Evolutionary conservation across 2,888 invertebrate species (phyloP).

Genomic region (Neria commutata): DNA sequence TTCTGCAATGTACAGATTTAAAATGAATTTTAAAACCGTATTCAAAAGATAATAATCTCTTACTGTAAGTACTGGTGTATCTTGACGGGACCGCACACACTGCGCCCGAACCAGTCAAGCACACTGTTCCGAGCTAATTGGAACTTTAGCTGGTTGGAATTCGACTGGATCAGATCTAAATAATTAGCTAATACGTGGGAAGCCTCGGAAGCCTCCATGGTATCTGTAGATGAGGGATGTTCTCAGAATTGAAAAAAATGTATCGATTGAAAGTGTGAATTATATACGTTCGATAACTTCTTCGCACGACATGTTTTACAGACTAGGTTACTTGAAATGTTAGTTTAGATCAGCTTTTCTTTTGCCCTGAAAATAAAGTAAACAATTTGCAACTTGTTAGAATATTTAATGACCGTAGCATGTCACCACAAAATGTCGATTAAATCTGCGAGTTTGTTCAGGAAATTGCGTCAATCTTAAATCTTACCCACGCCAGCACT

Average conservation of each 20-base stretch:
- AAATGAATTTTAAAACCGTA: background rate
- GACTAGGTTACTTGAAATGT: no score
- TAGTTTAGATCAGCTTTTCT: no score
- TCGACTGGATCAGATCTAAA: constrained; percentile 38
- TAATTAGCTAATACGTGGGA: constrained; percentile 36
- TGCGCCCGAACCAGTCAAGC: constrained; percentile 52
- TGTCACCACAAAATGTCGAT: no score
- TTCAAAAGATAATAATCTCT: background rate
- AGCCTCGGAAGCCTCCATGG: constrained; percentile 11
- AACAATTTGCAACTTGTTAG: no score
- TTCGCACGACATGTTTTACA: no score
- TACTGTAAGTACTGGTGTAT: constrained; percentile 47
- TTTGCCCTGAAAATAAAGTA: no score
- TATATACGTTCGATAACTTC: no score
- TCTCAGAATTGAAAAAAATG: background rate
- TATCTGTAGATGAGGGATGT: background rate
- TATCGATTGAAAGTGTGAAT: no score
- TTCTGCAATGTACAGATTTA: constrained; percentile 33
- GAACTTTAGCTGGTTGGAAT: constrained; percentile 37
- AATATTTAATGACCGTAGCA: no score
- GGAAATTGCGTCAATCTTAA: no score
- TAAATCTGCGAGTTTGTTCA: no score
- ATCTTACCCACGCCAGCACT: no score
- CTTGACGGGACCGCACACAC: constrained; percentile 42
- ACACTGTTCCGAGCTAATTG: constrained; percentile 46